Evolutionary conservation across 2,113 vertebrate genomes (phyloP), one percentile per base, ranked within the genome.

Genomic region (Grus americana): DNA sequence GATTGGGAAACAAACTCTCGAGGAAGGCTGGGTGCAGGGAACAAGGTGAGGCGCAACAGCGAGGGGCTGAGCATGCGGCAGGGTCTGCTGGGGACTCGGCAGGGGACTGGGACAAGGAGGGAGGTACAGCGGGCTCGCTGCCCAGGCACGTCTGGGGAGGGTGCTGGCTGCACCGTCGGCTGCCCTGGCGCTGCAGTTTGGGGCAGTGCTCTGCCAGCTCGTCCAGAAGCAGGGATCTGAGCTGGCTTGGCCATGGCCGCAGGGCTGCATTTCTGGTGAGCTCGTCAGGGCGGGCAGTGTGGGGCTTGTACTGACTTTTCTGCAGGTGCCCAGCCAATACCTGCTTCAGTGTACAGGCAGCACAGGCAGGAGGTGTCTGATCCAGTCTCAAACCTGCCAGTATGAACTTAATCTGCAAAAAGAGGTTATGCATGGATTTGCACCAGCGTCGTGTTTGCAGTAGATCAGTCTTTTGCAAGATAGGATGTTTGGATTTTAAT

Each of bases 281-380:
- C 17, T 75, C 2, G 0, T 21, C 40, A 29, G 26, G 50, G 26
- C 0, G 0, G 23, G 59, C 1, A 1, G 14, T 9, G 9, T 1
- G 3, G n/a, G 83, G 29, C 19, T 80, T 32, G 50, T 86, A 5
- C 1, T 2, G 71, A 59, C 49, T 52, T 38, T 12, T 14, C 55
- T 62, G 71, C 49, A 58, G 79, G 50, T 88, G 42, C 67, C 63
- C 9, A 36, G 58, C 29, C 62, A 79, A 13, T 72, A 75, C 32
- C 47, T 74, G 68, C 63, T 27, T 29, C 3, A 1, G 8, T 4
- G 1, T 8, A 59, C 7, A 7, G 82, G 15, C 55, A 76, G 55
- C 15, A 4, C 24, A 7, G 47, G 26, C 49, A 55, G 29, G 59
- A 70, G 79, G 18, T 38, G 32, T 26, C 63, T 86, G 86, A 90